Base-by-base conservation (phyloP, 1,140 invertebrate genomes). In the Pseudomyrmex cubaensis region DNA sequence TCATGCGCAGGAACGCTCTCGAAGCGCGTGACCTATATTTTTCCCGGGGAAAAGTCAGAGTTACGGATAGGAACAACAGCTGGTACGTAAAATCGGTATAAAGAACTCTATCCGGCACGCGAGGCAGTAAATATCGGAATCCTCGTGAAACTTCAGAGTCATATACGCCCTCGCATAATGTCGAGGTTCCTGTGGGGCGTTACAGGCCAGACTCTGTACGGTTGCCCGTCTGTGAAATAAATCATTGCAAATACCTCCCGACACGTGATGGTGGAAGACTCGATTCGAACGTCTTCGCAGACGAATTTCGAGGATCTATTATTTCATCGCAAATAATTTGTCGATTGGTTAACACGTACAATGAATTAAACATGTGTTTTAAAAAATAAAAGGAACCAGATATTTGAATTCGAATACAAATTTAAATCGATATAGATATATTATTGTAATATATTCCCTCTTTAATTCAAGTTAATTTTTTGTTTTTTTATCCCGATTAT, bases 111-210 rank as follows among this genome's bases (percentile, higher is more conserved):
- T 87, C 35, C 78, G 48, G 56, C 87, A 89, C 87, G 88, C 85
- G 76, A 86, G 82, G 82, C 62, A 85, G 85, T 89, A 89, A 89
- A 89, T 89, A 89, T 89, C 72, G 88, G 76, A 89, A 89, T 89
- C 82, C 84, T 84, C 82, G 76, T 86, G 85, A 84, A 84, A 89
- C 76, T 89, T 86, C 56, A 67, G 62, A 89, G 85, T 89, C 87
- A 82, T 89, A 85, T 89, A 89, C 76, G 87, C 75, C 76, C 76
- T 76, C 67, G 87, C 70, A 85, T 88, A 89, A 88, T 89, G 67
- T 66, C 35, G 77, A 35, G 87, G 57, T 85, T 83, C 73, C 82
- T 75, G 74, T 67, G 64, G 61, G 50, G 46, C 87, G 87, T 89
- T 88, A 88, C 87, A 63, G 48, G 17, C 1, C 69, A 17, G 48